Evolutionary conservation across 92 coral and sea anemone species (phyloP).

Genomic region (Porites evermanni): DNA sequence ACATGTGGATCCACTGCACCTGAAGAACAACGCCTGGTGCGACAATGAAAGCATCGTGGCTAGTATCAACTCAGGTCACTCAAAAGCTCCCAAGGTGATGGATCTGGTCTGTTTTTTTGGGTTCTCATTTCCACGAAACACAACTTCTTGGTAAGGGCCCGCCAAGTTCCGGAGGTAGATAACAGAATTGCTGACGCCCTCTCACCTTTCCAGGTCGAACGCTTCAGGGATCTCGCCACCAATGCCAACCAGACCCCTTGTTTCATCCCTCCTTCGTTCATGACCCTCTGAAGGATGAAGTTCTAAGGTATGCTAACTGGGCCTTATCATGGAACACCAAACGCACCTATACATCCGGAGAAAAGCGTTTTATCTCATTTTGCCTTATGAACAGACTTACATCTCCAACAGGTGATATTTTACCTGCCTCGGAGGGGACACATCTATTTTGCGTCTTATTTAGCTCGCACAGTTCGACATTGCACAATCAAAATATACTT

Average conservation of each 20-base stretch:
- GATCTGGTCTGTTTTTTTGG: constrained; percentile 19
- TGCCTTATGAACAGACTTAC: no score
- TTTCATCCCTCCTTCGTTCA: constrained; percentile 23
- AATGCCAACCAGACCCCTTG: constrained; percentile 39
- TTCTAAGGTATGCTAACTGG: constrained; percentile 18
- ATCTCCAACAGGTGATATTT: no score
- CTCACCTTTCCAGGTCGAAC: constrained; percentile 61
- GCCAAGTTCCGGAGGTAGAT: constrained; percentile 62
- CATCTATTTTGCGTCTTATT: constrained; percentile 9
- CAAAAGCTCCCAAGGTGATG: constrained; percentile 1
- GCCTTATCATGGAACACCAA: no score
- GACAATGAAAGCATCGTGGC: constrained; percentile 51
- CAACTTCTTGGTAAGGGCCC: constrained; percentile 46
- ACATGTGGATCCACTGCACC: constrained; percentile 76
- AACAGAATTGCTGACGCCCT: constrained; percentile 60
- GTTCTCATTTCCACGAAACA: constrained; percentile 39
- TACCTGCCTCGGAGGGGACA: no score
- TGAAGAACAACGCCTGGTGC: constrained; percentile 78
- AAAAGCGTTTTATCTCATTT: no score
- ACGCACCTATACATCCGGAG: no score
- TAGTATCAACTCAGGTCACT: constrained; percentile 56
- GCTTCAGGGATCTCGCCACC: constrained; percentile 54
- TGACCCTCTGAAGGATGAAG: constrained; percentile 44
- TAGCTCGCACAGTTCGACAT: constrained; percentile 45
- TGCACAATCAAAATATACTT: constrained; percentile 61